Evolutionary conservation across 2,888 invertebrate species (phyloP), one percentile per base, ranked within the genome.

Genomic region (Temnothorax rugatulus): DNA sequence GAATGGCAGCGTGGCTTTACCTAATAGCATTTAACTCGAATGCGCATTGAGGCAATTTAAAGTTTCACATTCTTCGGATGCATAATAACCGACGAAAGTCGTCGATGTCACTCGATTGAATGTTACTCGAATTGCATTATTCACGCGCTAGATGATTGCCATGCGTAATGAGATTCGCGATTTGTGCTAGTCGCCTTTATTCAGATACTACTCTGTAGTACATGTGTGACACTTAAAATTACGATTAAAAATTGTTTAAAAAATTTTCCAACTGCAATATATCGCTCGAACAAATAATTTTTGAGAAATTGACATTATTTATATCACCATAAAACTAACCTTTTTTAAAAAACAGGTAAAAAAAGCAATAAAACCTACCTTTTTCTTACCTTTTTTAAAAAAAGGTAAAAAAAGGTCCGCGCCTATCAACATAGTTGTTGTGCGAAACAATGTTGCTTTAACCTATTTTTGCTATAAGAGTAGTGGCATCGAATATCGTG

Each of bases 21-120:
- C 47, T 77, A 83, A 66, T 47, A 47, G 38, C 47, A 47, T 64
- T 83, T 59, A 50, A 57, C 66, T 81, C 25, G 25, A 74, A 81
- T 75, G 47, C 21, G 21, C 57, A 73, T 73, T 59, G 52, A 41
- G 4, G 8, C 21, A 74, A 59, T 75, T 75, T 74, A 25, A 21
- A 74, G 25, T 18, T 73, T 18, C 34, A 73, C 34, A 79, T 81
- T 81, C 21, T 81, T 74, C 34, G 13, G 1, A 13, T 41, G 73
- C n/a, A 18, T 38, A 50, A n/a, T 73, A 47, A 59, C 9, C 18
- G 5, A 1, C 11, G 5, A 59, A 57, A 59, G 34, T 81, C 34
- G 9, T 74, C 25, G 18, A 38, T 38, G n/a, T 75, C 47, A 50
- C 3, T 47, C 29, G 18, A 18, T 11, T 13, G 15, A 21, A 47